Conservation (phyloP, 2,113 vertebrate genomes). For the Cebus imitator region DNA sequence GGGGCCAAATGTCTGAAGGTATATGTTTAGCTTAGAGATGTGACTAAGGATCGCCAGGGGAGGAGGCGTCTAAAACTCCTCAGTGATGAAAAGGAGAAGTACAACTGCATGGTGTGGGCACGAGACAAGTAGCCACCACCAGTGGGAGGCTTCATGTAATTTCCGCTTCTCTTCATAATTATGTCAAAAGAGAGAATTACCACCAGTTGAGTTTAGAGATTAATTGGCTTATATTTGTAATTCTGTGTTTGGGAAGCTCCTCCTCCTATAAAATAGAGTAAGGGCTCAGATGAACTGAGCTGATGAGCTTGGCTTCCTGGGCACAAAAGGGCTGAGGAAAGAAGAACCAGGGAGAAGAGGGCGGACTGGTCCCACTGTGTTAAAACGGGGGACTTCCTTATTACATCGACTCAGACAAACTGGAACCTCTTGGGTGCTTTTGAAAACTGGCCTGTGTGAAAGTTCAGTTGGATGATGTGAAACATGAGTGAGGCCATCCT, state of each 20-base stretch:
- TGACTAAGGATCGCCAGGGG: neutral
- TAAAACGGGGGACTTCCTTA: too few species aligned
- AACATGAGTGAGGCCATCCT: neutral
- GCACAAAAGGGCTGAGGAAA: neutral
- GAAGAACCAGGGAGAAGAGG: neutral
- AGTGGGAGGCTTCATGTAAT: neutral
- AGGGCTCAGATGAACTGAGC: neutral
- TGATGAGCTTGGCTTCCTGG: neutral
- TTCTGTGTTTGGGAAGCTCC: neutral
- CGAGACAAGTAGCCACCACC: neutral
- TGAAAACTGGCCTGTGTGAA: neutral
- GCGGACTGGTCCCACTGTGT: fast-evolving
- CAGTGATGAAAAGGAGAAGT: neutral
- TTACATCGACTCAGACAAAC: neutral
- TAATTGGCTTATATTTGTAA: neutral
- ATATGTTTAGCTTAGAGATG: neutral
- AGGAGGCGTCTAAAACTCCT: neutral
- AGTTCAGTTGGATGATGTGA: neutral
- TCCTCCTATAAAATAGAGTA: neutral
- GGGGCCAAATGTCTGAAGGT: neutral
- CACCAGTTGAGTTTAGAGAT: neutral
- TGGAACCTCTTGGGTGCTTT: neutral
- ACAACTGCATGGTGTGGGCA: neutral
- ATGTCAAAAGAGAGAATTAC: neutral
- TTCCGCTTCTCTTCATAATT: neutral